These are phyloP conservation scores for Zeus faber DNA, from an alignment of 2,113 vertebrate genomes.

Conservation along the genomic window DNA sequence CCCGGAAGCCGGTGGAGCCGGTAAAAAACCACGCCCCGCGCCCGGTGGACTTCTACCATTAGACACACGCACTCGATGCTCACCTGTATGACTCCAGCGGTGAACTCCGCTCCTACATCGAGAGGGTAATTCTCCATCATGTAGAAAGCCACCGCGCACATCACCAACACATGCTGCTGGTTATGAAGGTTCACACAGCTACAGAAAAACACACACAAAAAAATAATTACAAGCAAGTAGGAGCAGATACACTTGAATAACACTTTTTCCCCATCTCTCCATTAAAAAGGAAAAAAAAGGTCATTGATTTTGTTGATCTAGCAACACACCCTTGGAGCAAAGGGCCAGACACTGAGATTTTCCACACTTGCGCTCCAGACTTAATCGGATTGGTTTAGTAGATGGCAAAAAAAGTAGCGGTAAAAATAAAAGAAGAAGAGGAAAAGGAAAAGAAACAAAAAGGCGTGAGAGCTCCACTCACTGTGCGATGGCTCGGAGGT, in stretches of 20 bases:
- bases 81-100: slow-evolving; percentile 93
- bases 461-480: slow-evolving; percentile 66
- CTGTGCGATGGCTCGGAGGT: slow-evolving; percentile 85
- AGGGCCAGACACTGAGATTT: slow-evolving; percentile 16
- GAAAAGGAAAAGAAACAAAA: neutral
- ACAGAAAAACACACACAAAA: slow-evolving; percentile 21
- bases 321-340: slow-evolving; percentile 6
- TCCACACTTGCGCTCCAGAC: slow-evolving; percentile 1
- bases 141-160: slow-evolving; percentile 97
- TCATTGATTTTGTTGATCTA: no score
- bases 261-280: no score
- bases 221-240: slow-evolving; percentile 2
- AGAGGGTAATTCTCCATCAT: slow-evolving; percentile 97
- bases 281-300: slow-evolving; percentile 24
- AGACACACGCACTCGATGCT: neutral
- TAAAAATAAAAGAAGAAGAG: neutral
- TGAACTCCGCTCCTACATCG: slow-evolving; percentile 94
- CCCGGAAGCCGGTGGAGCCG: no score
- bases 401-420: neutral
- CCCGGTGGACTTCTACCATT: no score
- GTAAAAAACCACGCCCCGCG: no score
- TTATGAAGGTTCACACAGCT: slow-evolving; percentile 94
- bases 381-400: neutral
- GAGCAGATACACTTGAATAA: neutral
- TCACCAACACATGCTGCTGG: slow-evolving; percentile 95